Percentiles rank a stretch among this genome's conserved stretches.
phyloP scores from a whole-genome alignment of 2,797 vertebrate genomes.

The Potorous gilbertii region DNA sequence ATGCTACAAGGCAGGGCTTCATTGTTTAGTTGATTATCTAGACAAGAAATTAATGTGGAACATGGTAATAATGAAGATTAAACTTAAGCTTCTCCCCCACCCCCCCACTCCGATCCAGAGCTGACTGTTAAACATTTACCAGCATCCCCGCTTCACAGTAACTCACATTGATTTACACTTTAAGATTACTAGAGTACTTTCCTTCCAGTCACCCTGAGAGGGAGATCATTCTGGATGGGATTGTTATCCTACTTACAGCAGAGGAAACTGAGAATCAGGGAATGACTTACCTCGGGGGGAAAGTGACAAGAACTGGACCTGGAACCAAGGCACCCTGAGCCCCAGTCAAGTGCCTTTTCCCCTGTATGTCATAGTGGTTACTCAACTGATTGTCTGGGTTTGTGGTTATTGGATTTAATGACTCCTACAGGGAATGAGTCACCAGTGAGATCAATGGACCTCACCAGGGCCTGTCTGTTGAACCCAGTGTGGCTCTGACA shows the following conservation, averaged over 20 bases:
- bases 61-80: not conserved
- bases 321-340: not conserved
- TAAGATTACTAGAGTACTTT: not conserved
- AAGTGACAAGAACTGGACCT: not conserved
- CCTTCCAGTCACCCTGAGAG: not conserved
- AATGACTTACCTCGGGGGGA: not conserved
- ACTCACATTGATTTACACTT: not conserved
- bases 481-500: not conserved
- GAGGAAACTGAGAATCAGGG: not conserved
- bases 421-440: not conserved
- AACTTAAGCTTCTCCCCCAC: not conserved
- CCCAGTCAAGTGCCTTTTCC: not conserved
- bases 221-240: not conserved
- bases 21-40: not conserved
- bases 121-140: not conserved
- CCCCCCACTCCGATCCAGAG: not conserved
- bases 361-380: not conserved
- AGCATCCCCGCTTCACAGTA: not conserved
- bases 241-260: not conserved
- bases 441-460: not conserved
- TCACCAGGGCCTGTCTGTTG: too few species aligned
- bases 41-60: not conserved
- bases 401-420: not conserved
- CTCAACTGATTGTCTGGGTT: not conserved
- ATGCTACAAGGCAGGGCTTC: not conserved